Conservation (phyloP, 2,113 vertebrate species). For the Toxotes chatareus region DNA sequence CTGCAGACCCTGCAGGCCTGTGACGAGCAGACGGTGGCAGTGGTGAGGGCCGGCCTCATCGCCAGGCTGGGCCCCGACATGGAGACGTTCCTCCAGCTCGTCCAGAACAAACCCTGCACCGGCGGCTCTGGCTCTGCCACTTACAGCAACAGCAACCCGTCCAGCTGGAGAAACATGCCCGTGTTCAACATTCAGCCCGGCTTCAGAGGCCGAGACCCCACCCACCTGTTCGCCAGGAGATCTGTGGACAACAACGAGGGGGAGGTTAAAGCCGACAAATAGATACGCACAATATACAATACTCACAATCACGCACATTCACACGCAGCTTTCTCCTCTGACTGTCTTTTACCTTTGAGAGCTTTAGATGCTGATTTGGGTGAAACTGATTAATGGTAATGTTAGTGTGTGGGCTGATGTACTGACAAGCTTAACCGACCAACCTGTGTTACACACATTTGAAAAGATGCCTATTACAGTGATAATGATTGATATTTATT, state of each 20-base stretch:
- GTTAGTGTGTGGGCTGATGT: background rate
- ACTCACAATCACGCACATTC: background rate
- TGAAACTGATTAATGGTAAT: background rate
- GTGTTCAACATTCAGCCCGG: slow-evolving; percentile 85
- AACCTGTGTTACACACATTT: background rate
- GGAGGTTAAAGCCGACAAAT: slow-evolving; percentile 19
- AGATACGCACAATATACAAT: background rate
- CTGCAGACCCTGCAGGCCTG: slow-evolving; percentile 91
- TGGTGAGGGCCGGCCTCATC: slow-evolving; percentile 89
- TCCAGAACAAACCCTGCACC: slow-evolving; percentile 91
- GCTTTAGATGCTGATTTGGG: slow-evolving; percentile 18
- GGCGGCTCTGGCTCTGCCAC: slow-evolving; percentile 71
- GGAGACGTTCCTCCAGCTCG: slow-evolving; percentile 91
- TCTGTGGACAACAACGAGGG: slow-evolving; percentile 79
- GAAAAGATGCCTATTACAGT: background rate
- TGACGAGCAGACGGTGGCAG: slow-evolving; percentile 89
- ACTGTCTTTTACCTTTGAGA: background rate
- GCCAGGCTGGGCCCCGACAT: slow-evolving; percentile 93
- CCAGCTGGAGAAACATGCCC: slow-evolving; percentile 84
- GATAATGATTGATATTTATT: slow-evolving; percentile 74
- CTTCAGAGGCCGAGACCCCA: slow-evolving; percentile 76
- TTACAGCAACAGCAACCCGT: slow-evolving; percentile 75
- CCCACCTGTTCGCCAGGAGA: slow-evolving; percentile 85
- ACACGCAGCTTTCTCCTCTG: slow-evolving; percentile 10
- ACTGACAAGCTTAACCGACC: background rate